Evolutionary conservation across 1,140 invertebrate species (phyloP).

Genomic region (Diorhabda elongata): DNA sequence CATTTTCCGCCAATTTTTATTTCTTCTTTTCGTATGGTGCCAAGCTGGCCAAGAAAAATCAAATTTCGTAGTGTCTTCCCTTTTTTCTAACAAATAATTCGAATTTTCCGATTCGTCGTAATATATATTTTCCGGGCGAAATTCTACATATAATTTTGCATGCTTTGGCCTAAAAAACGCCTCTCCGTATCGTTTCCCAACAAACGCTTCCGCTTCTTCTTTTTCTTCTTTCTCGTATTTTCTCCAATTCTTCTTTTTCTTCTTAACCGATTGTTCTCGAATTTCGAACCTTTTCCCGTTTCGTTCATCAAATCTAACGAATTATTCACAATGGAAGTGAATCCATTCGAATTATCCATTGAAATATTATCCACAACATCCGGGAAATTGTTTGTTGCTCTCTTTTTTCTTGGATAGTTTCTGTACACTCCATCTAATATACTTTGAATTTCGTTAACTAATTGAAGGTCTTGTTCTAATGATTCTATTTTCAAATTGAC

Average conservation of each 20-base stretch:
- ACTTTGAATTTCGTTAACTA: constrained; percentile 17
- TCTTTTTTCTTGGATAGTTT: constrained; percentile 3
- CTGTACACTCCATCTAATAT: constrained; percentile 11
- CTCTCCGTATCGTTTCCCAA: background rate
- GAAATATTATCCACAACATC: too few species aligned
- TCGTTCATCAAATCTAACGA: too few species aligned
- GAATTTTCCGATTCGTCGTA: too few species aligned
- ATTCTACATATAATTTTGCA: constrained; percentile 15
- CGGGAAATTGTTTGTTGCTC: background rate
- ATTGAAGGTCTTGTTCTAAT: constrained; percentile 10
- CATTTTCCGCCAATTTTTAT: background rate
- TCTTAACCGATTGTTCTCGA: too few species aligned
- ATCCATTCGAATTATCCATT: too few species aligned
- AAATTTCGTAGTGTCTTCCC: too few species aligned
- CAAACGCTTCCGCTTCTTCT: background rate
- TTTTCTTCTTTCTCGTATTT: background rate
- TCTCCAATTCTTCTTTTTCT: too few species aligned
- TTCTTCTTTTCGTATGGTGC: background rate
- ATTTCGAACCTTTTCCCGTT: too few species aligned
- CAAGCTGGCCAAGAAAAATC: background rate
- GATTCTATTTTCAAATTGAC: background rate
- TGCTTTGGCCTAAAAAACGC: constrained; percentile 21
- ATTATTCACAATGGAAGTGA: too few species aligned
- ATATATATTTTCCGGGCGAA: too few species aligned
- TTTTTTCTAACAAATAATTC: too few species aligned